phyloP scores from a whole-genome alignment of 2,888 invertebrate genomes.

The Eupithecia vulgata region DNA sequence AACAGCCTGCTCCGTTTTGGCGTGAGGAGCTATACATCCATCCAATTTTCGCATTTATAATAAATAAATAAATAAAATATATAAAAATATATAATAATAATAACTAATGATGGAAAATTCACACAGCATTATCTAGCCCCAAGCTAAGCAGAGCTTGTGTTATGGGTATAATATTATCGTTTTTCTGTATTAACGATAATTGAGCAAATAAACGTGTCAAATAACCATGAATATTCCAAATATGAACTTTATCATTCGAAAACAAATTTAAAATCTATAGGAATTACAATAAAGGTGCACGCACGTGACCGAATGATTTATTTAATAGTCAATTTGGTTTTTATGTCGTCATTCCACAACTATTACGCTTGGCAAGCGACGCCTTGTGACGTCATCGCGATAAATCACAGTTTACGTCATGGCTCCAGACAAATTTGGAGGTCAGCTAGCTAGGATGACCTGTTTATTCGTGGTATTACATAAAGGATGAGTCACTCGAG shows the following conservation, averaged over 20 bases:
- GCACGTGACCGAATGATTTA: not conserved
- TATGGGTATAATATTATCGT: too few species aligned
- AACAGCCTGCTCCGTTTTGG: not conserved
- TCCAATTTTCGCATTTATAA: not conserved
- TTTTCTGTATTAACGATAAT: not conserved
- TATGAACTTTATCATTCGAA: conserved; percentile 2
- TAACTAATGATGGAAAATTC: too few species aligned
- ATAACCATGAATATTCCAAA: not conserved
- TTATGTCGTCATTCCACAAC: conserved; percentile 1
- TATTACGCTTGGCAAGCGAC: conserved; percentile 3
- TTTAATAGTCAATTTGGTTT: not conserved
- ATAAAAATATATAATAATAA: too few species aligned
- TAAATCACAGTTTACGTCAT: conserved; percentile 16
- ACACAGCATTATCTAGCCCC: too few species aligned
- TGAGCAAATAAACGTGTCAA: not conserved
- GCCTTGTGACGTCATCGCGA: conserved; percentile 9
- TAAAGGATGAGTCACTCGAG: conserved; percentile 10
- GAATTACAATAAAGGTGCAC: not conserved
- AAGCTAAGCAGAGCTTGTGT: too few species aligned
- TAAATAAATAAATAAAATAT: too few species aligned
- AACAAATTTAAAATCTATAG: not conserved
- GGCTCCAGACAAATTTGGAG: not conserved
- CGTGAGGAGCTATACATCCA: not conserved
- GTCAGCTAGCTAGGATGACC: conserved; percentile 4
- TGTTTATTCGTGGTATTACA: conserved; percentile 3